These are phyloP conservation scores for Dromiciops gliroides DNA, from an alignment of 2,113 vertebrate species.

Conservation along the genomic window DNA sequence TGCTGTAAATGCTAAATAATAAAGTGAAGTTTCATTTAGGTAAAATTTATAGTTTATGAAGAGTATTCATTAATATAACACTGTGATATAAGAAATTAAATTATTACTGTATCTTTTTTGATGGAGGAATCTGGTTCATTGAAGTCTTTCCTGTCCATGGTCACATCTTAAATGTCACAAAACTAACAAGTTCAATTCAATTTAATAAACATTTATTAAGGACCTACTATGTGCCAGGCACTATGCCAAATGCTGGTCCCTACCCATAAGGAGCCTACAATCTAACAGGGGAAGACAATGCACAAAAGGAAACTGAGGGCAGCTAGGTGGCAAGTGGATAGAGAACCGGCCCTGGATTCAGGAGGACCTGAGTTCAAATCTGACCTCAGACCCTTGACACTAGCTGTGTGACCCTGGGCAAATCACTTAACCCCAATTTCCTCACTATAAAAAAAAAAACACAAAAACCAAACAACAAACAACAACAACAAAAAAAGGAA, in stretches of 20 bases:
- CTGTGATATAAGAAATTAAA: neutral
- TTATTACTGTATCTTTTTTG: too few relatives aligned
- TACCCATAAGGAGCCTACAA: neutral
- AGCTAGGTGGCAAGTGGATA: too few relatives aligned
- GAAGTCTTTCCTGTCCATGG: neutral
- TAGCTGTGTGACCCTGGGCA: too few relatives aligned
- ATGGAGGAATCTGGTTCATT: neutral
- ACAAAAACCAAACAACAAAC: too few relatives aligned
- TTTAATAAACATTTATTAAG: neutral
- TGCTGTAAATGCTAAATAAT: too few relatives aligned
- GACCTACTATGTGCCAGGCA: neutral
- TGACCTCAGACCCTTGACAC: too few relatives aligned
- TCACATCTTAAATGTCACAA: neutral
- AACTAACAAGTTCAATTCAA: neutral
- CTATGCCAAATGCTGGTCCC: neutral
- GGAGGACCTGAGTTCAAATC: too few relatives aligned
- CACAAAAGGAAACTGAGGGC: neutral
- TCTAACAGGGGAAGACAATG: neutral
- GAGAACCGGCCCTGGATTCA: too few relatives aligned
- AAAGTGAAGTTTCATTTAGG: too few relatives aligned
- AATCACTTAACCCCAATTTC: too few relatives aligned
- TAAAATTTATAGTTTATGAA: neutral
- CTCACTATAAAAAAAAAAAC: too few relatives aligned
- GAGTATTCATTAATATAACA: neutral
- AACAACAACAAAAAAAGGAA: too few relatives aligned